Evolutionary conservation across 2,888 invertebrate genomes (phyloP), one percentile per base, ranked within the genome.

Genomic region (Itoplectis maculator): DNA sequence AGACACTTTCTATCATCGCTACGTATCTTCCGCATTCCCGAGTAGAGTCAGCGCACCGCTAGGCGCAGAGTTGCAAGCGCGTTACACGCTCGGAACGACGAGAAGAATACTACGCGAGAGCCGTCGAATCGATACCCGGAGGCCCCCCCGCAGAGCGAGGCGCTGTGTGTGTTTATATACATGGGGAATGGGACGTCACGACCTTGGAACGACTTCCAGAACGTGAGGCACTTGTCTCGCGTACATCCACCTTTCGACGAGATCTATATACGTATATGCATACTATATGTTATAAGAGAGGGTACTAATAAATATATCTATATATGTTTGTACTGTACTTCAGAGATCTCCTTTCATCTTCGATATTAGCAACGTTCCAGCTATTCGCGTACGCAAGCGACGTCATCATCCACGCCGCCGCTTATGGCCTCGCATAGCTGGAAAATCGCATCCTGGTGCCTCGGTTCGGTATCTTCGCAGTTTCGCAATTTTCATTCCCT

Each of bases 1-100:
- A 45, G 47, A 65, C 70, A 75, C 74, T 75, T 72, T 72, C 75
- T 72, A 78, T 78, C 82, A 78, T 78, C 74, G 78, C 47, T 35
- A 74, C 61, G 70, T 78, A 82, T 82, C 74, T 82, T 76, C 75
- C 82, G 75, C 74, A 79, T 79, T 79, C 82, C 70, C 65, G 59
- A 70, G 63, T 42, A 61, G 56, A 13, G 5, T 47, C 47, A 20
- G n/a, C n/a, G 37, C 59, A 56, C 29, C 29, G 29, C 29, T 3
- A 5, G 3, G 29, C 29, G 29, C 29, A 29, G 29, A 29, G 49
- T 78, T 69, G 54, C 51, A 82, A 69, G 37, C 63, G 37, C 63
- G 56, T 74, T 70, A 73, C 66, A 72, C 70, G 76, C 63, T 65
- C 37, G 61, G 35, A 49, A 73, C 49, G 47, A 20, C 49, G 61